phyloP scores from a whole-genome alignment of 2,888 invertebrate species.

The Eugnorisma glareosa region DNA sequence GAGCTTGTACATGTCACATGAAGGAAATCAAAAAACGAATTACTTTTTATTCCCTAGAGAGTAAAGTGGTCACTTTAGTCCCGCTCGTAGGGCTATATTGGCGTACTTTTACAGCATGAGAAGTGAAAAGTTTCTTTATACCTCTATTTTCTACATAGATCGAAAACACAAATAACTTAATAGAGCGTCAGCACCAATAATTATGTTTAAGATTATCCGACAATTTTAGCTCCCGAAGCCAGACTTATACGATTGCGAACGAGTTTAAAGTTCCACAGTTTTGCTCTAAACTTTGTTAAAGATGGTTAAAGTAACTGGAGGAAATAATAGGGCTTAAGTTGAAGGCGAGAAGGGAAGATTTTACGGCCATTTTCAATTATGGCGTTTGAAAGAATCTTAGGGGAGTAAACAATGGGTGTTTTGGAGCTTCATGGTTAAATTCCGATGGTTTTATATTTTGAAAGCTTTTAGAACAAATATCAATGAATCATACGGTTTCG shows the following conservation, averaged over 20 bases:
- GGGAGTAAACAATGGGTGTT: conserved; percentile 40
- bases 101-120: too few species aligned
- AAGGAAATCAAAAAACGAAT: too few species aligned
- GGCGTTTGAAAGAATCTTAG: conserved; percentile 40
- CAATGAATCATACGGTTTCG: background rate
- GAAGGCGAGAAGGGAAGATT: conserved; percentile 42
- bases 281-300: conserved; percentile 69
- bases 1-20: too few species aligned
- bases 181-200: conserved; percentile 54
- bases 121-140: background rate
- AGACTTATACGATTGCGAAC: conserved; percentile 67
- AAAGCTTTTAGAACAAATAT: background rate
- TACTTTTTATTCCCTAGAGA: too few species aligned
- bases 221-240: conserved; percentile 64
- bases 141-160: background rate
- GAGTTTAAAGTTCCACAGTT: conserved; percentile 69
- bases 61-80: too few species aligned
- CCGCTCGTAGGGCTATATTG: too few species aligned
- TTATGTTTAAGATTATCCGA: conserved; percentile 68
- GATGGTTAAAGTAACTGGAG: conserved; percentile 69
- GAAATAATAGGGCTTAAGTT: conserved; percentile 65
- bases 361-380: conserved; percentile 54
- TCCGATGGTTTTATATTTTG: background rate
- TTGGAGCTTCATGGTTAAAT: conserved; percentile 16
- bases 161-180: conserved; percentile 38